phyloP scores from a whole-genome alignment of 1,140 invertebrate species.

The Lamellibrachia luymesi region DNA sequence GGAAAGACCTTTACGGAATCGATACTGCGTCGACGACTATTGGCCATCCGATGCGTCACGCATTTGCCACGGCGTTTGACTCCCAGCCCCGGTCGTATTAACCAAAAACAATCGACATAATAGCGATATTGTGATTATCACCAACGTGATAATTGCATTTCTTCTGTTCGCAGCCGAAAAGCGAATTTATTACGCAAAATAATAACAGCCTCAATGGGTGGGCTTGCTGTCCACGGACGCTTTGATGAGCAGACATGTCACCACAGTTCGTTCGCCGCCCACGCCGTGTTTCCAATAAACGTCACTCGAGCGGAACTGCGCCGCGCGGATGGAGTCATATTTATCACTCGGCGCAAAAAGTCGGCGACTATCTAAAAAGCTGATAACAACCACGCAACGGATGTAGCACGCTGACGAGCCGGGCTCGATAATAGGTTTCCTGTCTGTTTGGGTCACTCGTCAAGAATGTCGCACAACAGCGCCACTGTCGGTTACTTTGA shows the following conservation, averaged over 20 bases:
- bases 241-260: neutral
- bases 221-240: neutral
- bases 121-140: neutral
- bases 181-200: neutral
- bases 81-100: neutral
- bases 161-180: neutral
- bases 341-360: neutral
- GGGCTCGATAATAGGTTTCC: neutral
- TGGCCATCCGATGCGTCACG: neutral
- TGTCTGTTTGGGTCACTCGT: neutral
- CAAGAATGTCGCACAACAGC: neutral
- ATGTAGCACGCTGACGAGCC: neutral
- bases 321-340: neutral
- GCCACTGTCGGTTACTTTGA: neutral
- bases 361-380: neutral
- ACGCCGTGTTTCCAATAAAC: neutral
- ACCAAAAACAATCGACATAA: neutral
- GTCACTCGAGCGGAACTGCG: neutral
- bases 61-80: neutral
- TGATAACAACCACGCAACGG: neutral
- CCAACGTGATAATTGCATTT: neutral
- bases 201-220: neutral
- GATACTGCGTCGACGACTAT: neutral
- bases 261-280: neutral
- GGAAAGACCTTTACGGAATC: neutral